Evolutionary conservation across 2,888 invertebrate species (phyloP), one percentile per base, ranked within the genome.

Genomic region (Ophion costatus): DNA sequence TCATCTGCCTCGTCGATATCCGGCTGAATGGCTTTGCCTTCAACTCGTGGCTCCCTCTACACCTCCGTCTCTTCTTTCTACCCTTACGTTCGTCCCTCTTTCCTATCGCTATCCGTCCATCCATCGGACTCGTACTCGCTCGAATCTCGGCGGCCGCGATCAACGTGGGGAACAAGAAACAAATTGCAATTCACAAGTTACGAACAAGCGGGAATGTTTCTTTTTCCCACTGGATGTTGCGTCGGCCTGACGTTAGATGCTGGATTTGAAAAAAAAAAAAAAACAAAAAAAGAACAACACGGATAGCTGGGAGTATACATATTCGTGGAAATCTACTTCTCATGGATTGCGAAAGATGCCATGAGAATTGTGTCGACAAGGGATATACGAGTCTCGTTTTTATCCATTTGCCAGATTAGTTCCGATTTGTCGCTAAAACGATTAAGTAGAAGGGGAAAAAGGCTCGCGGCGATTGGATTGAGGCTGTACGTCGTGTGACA

Each of bases 1-100:
- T 91, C 91, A 91, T 91, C 91, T 90, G 89, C 90, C 89, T 86
- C 89, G 89, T 90, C 91, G 90, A 91, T 91, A 92, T 91, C 90
- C 90, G 89, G 86, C 89, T 91, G 90, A 89, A 91, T 90, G 90
- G 89, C 90, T 91, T 88, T 88, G 87, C 45, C 82, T 82, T 74
- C 78, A 67, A 80, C 86, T 87, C 79, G 79, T 56, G n/a, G 57
- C 69, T 56, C 29, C 69, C 20, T 61, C 75, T 45, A 45, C 33
- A 10, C 75, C 33, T 38, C 20, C 17, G 70, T 80, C 74, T 70
- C 82, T 80, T 76, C 61, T 38, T 78, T 70, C 74, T 80, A 86
- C 82, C 69, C 64, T 75, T 17, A 17, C 20, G 14, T 59, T 33
- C 64, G 56, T 38, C 56, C 64, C 61, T 69, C 77, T 63, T 73